Evolutionary conservation across 2,797 vertebrate species (phyloP).

Genomic region (Notolepis coatsorum): DNA sequence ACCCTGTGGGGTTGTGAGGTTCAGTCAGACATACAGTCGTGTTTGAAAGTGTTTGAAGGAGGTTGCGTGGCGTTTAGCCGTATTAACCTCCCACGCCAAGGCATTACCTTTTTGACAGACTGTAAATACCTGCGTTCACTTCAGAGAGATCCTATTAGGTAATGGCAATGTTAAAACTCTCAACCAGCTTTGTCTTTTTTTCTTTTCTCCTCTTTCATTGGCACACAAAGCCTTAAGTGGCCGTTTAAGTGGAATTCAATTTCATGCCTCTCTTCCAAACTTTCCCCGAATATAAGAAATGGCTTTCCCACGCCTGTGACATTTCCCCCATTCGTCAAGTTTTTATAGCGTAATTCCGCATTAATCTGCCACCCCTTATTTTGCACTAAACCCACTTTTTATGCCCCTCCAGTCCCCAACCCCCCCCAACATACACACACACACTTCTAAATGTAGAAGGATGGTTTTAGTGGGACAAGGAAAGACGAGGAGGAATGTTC

Average conservation of each 20-base stretch:
- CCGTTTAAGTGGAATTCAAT: conserved; percentile 63
- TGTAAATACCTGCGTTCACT: conserved; percentile 51
- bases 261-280: conserved; percentile 68
- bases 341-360: conserved; percentile 68
- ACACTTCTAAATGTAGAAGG: conserved; percentile 70
- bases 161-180: conserved; percentile 44
- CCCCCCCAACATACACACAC: too few species aligned
- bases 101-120: conserved; percentile 50
- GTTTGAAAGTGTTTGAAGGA: conserved; percentile 49
- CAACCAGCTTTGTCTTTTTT: conserved; percentile 22
- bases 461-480: conserved; percentile 67
- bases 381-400: conserved; percentile 54
- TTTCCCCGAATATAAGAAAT: conserved; percentile 62
- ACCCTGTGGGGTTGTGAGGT: not conserved
- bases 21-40: conserved; percentile 12
- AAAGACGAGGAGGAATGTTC: conserved; percentile 76
- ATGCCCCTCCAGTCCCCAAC: conserved; percentile 51
- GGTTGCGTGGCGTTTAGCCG: conserved; percentile 33
- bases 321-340: conserved; percentile 65
- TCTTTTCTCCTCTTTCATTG: conserved; percentile 27
- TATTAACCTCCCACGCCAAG: conserved; percentile 40
- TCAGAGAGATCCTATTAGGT: conserved; percentile 42
- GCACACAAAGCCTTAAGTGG: conserved; percentile 39
- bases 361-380: conserved; percentile 62
- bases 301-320: conserved; percentile 57